Evolutionary conservation across 2,888 invertebrate genomes (phyloP), one percentile per base, ranked within the genome.

Genomic region (Agrotis exclamationis): DNA sequence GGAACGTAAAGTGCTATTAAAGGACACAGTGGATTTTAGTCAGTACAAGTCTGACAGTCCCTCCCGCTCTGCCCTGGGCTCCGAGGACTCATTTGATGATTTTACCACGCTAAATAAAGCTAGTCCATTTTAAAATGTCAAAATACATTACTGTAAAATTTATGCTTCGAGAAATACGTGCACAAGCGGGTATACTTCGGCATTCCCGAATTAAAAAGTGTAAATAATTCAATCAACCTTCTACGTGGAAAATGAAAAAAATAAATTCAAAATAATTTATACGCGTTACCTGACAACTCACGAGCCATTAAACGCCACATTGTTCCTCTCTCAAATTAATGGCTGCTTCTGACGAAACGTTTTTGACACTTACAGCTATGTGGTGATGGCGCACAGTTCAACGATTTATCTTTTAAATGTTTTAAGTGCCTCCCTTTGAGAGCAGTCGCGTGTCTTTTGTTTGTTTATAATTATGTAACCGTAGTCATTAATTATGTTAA

Each of bases 271-370:
- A 78, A 76, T 66, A 73, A 76, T 76, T 70, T 57, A 54, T n/a
- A 59, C 64, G 58, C 54, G 45, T 44, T 58, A 58, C 20, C 11
- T 13, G 63, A 44, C 20, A 63, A 57, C 51, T 70, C 73, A 57
- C 83, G 76, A 48, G 11, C 76, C 80, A 85, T 84, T 85, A 82
- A 75, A 45, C 54, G 56, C 50, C 65, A 82, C 65, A 82, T 83
- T 84, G 82, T 85, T 83, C 78, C 77, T 28, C 66, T 60, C 62
- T 24, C 51, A 65, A 79, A 86, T 87, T 80, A 85, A 85, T 86
- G 80, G 71, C 58, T 53, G 64, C 74, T 69, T 83, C 64, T 80
- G 79, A 74, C 58, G 63, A 64, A 59, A 71, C 59, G 68, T 70
- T 83, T 81, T 66, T 76, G 81, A 76, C 72, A 77, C 58, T 39